phyloP scores from a whole-genome alignment of 2,888 invertebrate species.

The Halictus quadricinctus region DNA sequence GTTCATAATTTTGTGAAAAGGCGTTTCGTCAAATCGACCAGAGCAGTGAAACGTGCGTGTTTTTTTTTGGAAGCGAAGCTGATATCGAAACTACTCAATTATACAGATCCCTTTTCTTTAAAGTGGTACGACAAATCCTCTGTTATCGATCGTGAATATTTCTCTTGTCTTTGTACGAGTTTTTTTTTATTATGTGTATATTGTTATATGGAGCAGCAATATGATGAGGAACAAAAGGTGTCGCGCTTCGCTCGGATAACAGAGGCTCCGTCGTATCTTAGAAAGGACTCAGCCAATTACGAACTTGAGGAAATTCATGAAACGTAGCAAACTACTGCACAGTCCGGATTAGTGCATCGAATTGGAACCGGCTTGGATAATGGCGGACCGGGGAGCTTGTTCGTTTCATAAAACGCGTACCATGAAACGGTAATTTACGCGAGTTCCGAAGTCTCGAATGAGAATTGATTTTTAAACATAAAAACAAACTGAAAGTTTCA shows the following conservation, averaged over 20 bases:
- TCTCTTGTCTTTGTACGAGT: background rate
- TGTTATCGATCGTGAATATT: background rate
- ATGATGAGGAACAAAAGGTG: background rate
- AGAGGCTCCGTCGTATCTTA: background rate
- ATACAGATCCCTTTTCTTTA: background rate
- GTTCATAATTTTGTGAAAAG: background rate
- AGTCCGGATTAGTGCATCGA: background rate
- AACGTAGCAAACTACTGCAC: background rate
- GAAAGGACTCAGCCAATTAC: background rate
- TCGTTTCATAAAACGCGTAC: background rate
- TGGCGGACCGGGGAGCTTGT: background rate
- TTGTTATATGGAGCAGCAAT: background rate
- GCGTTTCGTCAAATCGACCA: background rate
- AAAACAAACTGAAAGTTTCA: background rate
- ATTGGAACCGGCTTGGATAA: background rate
- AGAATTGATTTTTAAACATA: background rate
- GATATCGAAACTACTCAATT: background rate
- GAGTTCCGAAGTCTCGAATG: no score
- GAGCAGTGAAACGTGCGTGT: background rate
- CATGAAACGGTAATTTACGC: background rate
- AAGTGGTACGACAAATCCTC: background rate
- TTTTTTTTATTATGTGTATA: background rate
- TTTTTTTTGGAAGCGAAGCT: background rate
- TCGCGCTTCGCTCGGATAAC: background rate
- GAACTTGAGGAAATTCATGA: conserved; percentile 2